Conservation (phyloP, 2,797 vertebrate species). For the Lerista edwardsae region DNA sequence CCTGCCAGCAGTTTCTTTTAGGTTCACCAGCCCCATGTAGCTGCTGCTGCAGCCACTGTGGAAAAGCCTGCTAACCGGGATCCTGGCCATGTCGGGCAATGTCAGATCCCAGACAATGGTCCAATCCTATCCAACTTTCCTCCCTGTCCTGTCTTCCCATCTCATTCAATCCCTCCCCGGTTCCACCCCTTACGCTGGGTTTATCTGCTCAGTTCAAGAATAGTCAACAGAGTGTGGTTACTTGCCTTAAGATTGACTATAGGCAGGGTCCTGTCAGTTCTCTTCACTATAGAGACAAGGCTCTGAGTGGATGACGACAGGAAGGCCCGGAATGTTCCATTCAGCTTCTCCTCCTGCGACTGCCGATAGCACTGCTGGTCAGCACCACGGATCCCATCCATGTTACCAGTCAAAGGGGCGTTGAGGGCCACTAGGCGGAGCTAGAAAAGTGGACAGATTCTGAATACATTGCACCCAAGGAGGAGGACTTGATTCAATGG, state of each 20-base stretch:
- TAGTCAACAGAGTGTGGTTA: neutral
- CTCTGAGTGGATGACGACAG: slow-evolving; percentile 58
- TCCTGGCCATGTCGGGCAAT: no score
- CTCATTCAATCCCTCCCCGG: no score
- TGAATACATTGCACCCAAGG: neutral
- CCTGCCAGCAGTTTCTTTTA: no score
- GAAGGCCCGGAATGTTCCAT: slow-evolving; percentile 70
- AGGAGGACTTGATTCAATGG: neutral
- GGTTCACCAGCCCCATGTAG: no score
- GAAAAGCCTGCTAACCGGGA: no score
- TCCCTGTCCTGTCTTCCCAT: no score
- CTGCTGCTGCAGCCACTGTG: no score
- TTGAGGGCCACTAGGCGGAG: slow-evolving; percentile 69
- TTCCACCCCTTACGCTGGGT: no score
- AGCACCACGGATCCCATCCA: slow-evolving; percentile 64
- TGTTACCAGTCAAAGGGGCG: slow-evolving; percentile 42
- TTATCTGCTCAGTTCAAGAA: neutral
- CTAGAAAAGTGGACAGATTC: slow-evolving; percentile 1
- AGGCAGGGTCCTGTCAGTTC: slow-evolving; percentile 64
- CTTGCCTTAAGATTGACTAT: slow-evolving; percentile 73
- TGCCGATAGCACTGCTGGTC: slow-evolving; percentile 74
- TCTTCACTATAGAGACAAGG: slow-evolving; percentile 66
- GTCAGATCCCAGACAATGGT: no score
- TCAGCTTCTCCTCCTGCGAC: slow-evolving; percentile 65
- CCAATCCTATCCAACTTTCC: no score